Evolutionary conservation across 1,140 invertebrate genomes (phyloP), one percentile per base, ranked within the genome.

Genomic region (Gerris buenoi): DNA sequence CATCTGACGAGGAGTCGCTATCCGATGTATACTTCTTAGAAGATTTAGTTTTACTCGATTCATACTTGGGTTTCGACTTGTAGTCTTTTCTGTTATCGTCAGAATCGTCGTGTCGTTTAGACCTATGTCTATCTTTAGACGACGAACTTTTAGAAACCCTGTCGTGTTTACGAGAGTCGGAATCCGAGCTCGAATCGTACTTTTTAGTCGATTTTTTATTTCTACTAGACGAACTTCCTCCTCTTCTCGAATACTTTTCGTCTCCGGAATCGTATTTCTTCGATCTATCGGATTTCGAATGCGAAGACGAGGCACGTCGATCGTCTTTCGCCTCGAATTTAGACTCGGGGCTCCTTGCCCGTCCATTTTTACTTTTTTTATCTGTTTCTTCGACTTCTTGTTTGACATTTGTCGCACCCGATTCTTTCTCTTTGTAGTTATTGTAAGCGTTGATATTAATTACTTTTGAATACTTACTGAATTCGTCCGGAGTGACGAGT

Each of bases 401-500:
- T n/a, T n/a, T n/a, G n/a, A n/a, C n/a, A n/a, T n/a, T n/a, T n/a
- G n/a, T n/a, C n/a, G n/a, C n/a, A n/a, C n/a, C n/a, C n/a, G n/a
- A 10, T 61, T 70, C 67, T 64, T 67, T 67, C 2, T 71, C 63
- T 18, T 71, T 66, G 67, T 70, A 72, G 27, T 71, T 65, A 67
- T 74, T 68, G 70, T 73, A 75, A 65, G 75, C 69, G 61, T 67
- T 67, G 62, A 71, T 67, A 69, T 75, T 72, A 27, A 74, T 67
- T 59, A 73, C 84, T 83, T 89, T 92, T 0, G 87, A 86, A 73
- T 88, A 87, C 75, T 88, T 86, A 13, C 84, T 79, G 78, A 83
- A 96, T 72, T 95, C 91, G 23, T 85, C 79, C 72, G 87, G 85
- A 0, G 85, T 82, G 1, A 95, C 88, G 0, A 88, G 80, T 72